A percentile compares a stretch with the other conserved stretches of the same genome.
These are phyloP conservation scores for Octodon degus DNA, from an alignment of 2,113 vertebrate species.

Conservation along the genomic window DNA sequence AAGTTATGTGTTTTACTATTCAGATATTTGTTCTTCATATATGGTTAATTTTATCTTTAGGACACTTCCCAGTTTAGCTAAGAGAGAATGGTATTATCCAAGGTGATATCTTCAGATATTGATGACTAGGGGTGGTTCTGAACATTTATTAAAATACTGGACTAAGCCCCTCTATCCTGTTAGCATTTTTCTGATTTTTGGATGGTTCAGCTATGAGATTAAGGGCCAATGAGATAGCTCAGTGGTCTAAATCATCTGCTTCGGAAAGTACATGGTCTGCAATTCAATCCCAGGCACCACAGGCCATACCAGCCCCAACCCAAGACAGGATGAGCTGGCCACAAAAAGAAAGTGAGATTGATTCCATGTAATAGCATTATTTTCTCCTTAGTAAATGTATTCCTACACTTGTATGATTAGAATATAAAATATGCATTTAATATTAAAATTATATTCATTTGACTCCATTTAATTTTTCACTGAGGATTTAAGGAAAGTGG, in stretches of 20 bases:
- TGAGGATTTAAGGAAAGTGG: background rate
- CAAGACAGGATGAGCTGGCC: too few species aligned
- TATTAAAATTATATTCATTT: conserved; percentile 14
- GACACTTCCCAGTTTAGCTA: background rate
- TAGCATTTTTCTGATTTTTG: background rate
- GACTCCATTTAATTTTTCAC: background rate
- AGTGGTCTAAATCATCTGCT: too few species aligned
- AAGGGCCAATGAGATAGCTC: too few species aligned
- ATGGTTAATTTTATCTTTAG: conserved; percentile 28
- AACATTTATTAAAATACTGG: conserved; percentile 5
- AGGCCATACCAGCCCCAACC: too few species aligned
- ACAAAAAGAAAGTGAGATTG: background rate
- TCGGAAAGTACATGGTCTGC: too few species aligned
- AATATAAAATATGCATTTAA: background rate
- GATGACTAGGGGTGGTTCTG: background rate
- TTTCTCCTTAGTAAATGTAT: background rate
- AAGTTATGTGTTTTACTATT: background rate
- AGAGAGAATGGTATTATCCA: background rate
- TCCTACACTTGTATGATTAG: conserved; percentile 11
- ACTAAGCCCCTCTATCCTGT: background rate
- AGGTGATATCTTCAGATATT: background rate
- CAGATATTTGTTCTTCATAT: background rate
- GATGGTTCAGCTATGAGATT: background rate
- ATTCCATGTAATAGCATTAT: background rate
- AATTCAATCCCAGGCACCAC: too few species aligned